Evolutionary conservation across 2,888 invertebrate genomes (phyloP).

Genomic region (Dynastes tityus): DNA sequence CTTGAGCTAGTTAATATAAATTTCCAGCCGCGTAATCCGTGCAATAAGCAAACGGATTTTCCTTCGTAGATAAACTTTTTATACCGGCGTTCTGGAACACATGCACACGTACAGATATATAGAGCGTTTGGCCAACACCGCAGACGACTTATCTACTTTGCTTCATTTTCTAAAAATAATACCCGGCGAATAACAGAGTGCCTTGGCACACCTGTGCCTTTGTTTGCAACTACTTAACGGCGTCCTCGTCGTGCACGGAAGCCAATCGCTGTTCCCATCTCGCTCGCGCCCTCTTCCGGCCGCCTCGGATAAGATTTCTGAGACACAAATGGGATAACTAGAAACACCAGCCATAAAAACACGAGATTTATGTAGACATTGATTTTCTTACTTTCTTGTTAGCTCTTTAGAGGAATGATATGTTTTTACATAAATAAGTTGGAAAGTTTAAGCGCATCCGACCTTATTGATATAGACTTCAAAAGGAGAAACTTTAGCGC

Average conservation of each 20-base stretch:
- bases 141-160: slow-evolving; percentile 67
- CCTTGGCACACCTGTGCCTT: slow-evolving; percentile 66
- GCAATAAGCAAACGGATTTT: slow-evolving; percentile 50
- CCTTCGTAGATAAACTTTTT: slow-evolving; percentile 55
- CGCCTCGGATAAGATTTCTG: slow-evolving; percentile 53
- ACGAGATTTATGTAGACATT: slow-evolving; percentile 59
- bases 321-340: slow-evolving; percentile 58
- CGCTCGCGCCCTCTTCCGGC: slow-evolving; percentile 50
- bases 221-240: slow-evolving; percentile 61
- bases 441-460: slow-evolving; percentile 29
- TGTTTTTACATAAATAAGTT: slow-evolving; percentile 48
- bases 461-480: slow-evolving; percentile 41
- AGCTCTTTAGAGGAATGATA: slow-evolving; percentile 49
- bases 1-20: slow-evolving; percentile 46
- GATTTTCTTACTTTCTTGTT: slow-evolving; percentile 53
- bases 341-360: slow-evolving; percentile 58
- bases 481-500: slow-evolving; percentile 22
- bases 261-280: slow-evolving; percentile 46
- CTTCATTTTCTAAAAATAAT: slow-evolving; percentile 69
- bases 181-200: slow-evolving; percentile 65
- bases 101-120: slow-evolving; percentile 29
- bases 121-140: slow-evolving; percentile 51
- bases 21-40: slow-evolving; percentile 43
- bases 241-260: slow-evolving; percentile 51
- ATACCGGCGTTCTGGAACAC: slow-evolving; percentile 52